phyloP scores from a whole-genome alignment of 2,888 invertebrate species.

The Lepidocyrtoides sp. region DNA sequence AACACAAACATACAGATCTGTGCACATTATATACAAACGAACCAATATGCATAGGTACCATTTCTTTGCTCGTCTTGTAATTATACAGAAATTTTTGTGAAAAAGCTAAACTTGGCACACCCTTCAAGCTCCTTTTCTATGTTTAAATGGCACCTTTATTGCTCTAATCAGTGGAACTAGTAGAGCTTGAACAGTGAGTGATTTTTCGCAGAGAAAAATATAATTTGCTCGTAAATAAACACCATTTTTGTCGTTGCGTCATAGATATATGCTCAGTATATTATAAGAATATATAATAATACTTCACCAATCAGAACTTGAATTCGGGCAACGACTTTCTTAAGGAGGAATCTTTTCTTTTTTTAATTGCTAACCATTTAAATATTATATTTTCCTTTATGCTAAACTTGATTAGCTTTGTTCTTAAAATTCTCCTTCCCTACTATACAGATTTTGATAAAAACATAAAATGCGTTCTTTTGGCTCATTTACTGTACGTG shows the following conservation, averaged over 20 bases:
- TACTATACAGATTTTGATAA: no score
- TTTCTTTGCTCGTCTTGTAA: no score
- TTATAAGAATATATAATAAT: neutral
- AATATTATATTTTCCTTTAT: no score
- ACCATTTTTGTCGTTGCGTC: neutral
- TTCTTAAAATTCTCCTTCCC: no score
- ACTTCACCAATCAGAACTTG: neutral
- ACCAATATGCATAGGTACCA: no score
- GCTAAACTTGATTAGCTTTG: no score
- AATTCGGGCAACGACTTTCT: neutral
- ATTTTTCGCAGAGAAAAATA: constrained; percentile 35
- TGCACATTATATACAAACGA: no score
- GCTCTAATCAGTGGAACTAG: constrained; percentile 9
- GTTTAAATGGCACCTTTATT: constrained; percentile 62
- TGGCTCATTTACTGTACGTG: neutral
- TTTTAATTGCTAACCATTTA: no score
- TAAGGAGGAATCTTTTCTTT: no score
- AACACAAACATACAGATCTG: no score
- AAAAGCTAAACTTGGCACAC: constrained; percentile 51
- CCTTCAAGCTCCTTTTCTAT: constrained; percentile 58
- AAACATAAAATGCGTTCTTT: no score
- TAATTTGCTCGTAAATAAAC: constrained; percentile 33
- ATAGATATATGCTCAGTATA: neutral
- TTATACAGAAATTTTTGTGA: constrained; percentile 6
- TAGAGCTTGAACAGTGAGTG: constrained; percentile 16